Evolutionary conservation across 2,888 invertebrate species (phyloP), one percentile per base, ranked within the genome.

Genomic region (Drosophila nr. perissopoda): DNA sequence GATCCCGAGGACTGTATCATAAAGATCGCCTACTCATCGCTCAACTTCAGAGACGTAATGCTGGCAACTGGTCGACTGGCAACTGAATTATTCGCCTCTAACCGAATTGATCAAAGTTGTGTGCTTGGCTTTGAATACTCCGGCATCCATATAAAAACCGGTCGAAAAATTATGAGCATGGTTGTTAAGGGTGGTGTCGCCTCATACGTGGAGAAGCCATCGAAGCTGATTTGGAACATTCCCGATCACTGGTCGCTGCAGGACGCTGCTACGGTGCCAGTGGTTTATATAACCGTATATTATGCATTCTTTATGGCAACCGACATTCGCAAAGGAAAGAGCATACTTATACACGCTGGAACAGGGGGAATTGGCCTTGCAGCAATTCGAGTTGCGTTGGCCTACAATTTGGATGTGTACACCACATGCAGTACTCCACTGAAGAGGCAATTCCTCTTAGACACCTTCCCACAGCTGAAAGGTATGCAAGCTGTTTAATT

Each of bases 1-100:
- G 25, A 76, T 5, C 73, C 77, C 0, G 42, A 97, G 91, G 95
- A 96, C 1, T 93, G 94, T 0, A 86, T 94, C 6, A 76, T 92
- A 2, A 92, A 94, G 70, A 70, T 93, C 6, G 93, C 94, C 1
- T 98, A 96, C 91, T 94, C 97, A 0, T 95, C 98, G 0, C 92
- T 99, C 18, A 99, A 99, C 93, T 99, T 99, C 95, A 96, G 97
- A 89, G 99, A 99, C 92, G 94, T 99, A 0, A 99, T 99, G 99
- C 94, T 97, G 1, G 97, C 98, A 0, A 97, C 97, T 1, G 99
- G 98, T 2, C 97, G 97, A 89, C 94, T 99, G 8, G 96, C 97
- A 10, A 95, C 95, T 0, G 98, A 99, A 91, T 95, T 97, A 1
- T 95, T 97, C 1, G 96, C 96, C 0, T 94, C 94, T 36, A 94